phyloP scores from a whole-genome alignment of 2,888 invertebrate genomes.

The Nineta flava region DNA sequence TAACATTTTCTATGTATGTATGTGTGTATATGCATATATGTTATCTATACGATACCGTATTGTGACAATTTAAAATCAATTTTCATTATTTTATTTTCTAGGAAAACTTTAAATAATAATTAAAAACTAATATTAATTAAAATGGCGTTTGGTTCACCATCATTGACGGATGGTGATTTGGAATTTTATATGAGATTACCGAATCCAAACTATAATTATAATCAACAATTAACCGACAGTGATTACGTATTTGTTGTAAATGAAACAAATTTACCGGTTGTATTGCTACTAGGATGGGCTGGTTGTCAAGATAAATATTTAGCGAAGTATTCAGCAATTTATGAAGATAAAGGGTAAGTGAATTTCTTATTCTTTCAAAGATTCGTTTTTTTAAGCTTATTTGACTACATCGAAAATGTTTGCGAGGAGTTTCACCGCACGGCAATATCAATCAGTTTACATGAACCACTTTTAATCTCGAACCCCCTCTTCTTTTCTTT shows the following conservation, averaged over 20 bases:
- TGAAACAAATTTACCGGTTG: conserved; percentile 47
- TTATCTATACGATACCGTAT: too few relatives aligned
- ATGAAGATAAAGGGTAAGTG: conserved; percentile 57
- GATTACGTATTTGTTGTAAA: conserved; percentile 41
- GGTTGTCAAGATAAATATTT: conserved; percentile 63
- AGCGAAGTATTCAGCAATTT: conserved; percentile 62
- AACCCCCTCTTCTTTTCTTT: too few relatives aligned
- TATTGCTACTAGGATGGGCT: conserved; percentile 63
- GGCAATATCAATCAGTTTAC: too few relatives aligned
- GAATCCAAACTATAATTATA: conserved; percentile 30
- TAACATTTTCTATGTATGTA: too few relatives aligned
- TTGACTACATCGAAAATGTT: too few relatives aligned
- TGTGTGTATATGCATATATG: too few relatives aligned
- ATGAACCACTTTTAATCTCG: too few relatives aligned
- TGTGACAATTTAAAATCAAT: too few relatives aligned
- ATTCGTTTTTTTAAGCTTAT: too few relatives aligned
- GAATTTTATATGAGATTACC: conserved; percentile 49
- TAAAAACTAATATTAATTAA: background rate
- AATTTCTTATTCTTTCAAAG: background rate
- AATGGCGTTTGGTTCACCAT: background rate
- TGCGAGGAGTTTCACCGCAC: too few relatives aligned
- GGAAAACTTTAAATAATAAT: too few relatives aligned
- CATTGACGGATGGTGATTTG: conserved; percentile 29
- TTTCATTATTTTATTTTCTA: too few relatives aligned
- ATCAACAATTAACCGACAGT: conserved; percentile 22